Conservation (phyloP, 2,888 invertebrate genomes). For the Leptinotarsa juncta region DNA sequence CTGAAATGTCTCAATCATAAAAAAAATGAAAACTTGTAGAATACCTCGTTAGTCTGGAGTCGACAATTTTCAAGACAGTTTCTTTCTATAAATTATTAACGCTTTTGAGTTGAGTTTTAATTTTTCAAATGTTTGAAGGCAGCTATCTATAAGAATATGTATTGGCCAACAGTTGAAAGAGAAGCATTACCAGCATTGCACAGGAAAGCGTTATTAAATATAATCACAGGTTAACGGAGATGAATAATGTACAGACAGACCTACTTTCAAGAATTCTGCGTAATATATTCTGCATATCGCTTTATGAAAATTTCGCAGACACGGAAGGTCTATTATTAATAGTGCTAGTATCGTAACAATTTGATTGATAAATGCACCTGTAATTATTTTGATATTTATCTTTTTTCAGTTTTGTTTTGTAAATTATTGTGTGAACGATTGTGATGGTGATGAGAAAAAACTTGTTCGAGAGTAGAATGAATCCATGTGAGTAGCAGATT, state of each 20-base stretch:
- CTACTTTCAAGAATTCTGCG: slow-evolving; percentile 22
- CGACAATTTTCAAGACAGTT: too few relatives aligned
- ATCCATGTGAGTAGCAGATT: too few relatives aligned
- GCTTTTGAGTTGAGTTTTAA: too few relatives aligned
- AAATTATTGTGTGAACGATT: slow-evolving; percentile 17
- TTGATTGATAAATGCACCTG: slow-evolving; percentile 13
- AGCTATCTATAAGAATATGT: background rate
- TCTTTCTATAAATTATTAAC: too few relatives aligned
- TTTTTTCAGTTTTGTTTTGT: slow-evolving; percentile 9
- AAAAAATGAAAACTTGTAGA: too few relatives aligned
- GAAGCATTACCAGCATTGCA: background rate
- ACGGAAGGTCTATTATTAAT: slow-evolving; percentile 4
- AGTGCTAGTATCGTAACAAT: background rate
- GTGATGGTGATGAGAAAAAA: background rate
- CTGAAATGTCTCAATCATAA: too few relatives aligned
- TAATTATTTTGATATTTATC: slow-evolving; percentile 7
- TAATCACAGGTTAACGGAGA: slow-evolving; percentile 15
- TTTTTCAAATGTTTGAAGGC: too few relatives aligned
- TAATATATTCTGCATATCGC: slow-evolving; percentile 8
- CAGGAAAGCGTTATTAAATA: slow-evolving; percentile 17
- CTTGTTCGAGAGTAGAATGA: background rate
- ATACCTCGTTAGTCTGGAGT: too few relatives aligned
- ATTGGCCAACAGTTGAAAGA: background rate
- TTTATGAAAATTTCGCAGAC: background rate
- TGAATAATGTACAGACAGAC: slow-evolving; percentile 22